Conservation (phyloP, 2,888 invertebrate species). For the Cheilosia pagana region DNA sequence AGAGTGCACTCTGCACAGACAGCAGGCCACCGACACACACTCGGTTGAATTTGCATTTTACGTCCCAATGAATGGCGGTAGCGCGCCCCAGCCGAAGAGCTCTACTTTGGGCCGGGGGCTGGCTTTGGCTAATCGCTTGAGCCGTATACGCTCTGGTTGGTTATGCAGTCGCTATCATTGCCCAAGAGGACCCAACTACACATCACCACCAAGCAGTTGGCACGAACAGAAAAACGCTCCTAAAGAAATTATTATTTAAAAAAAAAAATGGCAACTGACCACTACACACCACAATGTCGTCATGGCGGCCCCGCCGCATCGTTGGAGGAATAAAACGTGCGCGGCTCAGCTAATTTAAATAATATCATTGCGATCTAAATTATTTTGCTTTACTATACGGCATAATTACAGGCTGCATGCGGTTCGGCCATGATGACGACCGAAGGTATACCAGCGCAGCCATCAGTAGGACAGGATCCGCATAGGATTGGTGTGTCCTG, state of each 20-base stretch:
- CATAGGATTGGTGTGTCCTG: slow-evolving; percentile 68
- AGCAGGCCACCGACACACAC: slow-evolving; percentile 9
- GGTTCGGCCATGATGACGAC: slow-evolving; percentile 68
- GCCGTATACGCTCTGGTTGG: slow-evolving; percentile 64
- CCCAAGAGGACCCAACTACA: slow-evolving; percentile 48
- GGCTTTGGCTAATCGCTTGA: slow-evolving; percentile 74
- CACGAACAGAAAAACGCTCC: slow-evolving; percentile 16
- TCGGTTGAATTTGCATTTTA: slow-evolving; percentile 68
- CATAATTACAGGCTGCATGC: slow-evolving; percentile 72
- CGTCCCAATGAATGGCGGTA: slow-evolving; percentile 56
- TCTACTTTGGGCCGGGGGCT: slow-evolving; percentile 67
- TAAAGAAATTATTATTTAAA: slow-evolving; percentile 40
- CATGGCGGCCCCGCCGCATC: slow-evolving; percentile 40
- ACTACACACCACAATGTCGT: slow-evolving; percentile 29
- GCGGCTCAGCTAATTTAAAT: slow-evolving; percentile 72
- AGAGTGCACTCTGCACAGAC: slow-evolving; percentile 33
- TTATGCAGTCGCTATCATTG: slow-evolving; percentile 44
- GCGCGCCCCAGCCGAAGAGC: slow-evolving; percentile 22
- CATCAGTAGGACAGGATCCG: slow-evolving; percentile 53
- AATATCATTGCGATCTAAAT: slow-evolving; percentile 75
- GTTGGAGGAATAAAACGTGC: slow-evolving; percentile 66
- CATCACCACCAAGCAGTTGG: slow-evolving; percentile 58
- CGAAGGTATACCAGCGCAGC: slow-evolving; percentile 2
- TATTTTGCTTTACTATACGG: slow-evolving; percentile 72
- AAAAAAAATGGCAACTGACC: slow-evolving; percentile 65